phyloP scores from a whole-genome alignment of 2,888 invertebrate species.

The Phortica magna region DNA sequence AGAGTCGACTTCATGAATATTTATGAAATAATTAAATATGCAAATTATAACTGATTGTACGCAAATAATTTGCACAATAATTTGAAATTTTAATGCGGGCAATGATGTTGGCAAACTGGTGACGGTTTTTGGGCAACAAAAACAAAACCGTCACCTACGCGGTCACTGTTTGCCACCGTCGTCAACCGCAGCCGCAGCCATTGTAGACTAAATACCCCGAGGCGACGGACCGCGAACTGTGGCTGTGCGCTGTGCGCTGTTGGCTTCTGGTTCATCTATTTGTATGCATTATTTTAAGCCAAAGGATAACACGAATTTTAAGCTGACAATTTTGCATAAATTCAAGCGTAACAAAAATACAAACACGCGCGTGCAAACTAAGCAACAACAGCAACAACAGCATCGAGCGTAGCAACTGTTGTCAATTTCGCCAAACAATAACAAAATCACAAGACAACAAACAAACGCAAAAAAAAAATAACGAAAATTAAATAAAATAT shows the following conservation, averaged over 20 bases:
- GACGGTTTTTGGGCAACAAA: background rate
- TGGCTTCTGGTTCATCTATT: slow-evolving; percentile 21
- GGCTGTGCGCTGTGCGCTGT: background rate
- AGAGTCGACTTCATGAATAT: slow-evolving; percentile 59
- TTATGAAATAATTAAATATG: slow-evolving; percentile 69
- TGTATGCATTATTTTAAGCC: slow-evolving; percentile 41
- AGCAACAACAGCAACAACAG: slow-evolving; percentile 2
- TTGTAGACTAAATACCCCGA: slow-evolving; percentile 42
- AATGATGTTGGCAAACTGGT: background rate
- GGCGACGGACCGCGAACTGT: slow-evolving; percentile 4
- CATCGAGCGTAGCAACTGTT: slow-evolving; percentile 53
- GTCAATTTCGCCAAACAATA: slow-evolving; percentile 50
- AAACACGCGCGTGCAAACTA: slow-evolving; percentile 35
- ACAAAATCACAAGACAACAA: slow-evolving; percentile 41
- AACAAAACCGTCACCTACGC: slow-evolving; percentile 15
- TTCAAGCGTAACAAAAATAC: slow-evolving; percentile 58
- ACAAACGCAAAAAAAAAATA: too few species aligned
- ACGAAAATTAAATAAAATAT: slow-evolving; percentile 20
- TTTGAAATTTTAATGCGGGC: slow-evolving; percentile 69
- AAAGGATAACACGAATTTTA: slow-evolving; percentile 67
- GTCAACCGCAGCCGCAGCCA: slow-evolving; percentile 39
- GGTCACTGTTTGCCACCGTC: slow-evolving; percentile 22
- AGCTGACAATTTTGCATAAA: slow-evolving; percentile 67
- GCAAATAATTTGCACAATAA: slow-evolving; percentile 66
- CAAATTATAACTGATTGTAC: slow-evolving; percentile 69